These are phyloP conservation scores for Cryptus viduatorius DNA, from an alignment of 2,888 invertebrate genomes.

Conservation along the genomic window DNA sequence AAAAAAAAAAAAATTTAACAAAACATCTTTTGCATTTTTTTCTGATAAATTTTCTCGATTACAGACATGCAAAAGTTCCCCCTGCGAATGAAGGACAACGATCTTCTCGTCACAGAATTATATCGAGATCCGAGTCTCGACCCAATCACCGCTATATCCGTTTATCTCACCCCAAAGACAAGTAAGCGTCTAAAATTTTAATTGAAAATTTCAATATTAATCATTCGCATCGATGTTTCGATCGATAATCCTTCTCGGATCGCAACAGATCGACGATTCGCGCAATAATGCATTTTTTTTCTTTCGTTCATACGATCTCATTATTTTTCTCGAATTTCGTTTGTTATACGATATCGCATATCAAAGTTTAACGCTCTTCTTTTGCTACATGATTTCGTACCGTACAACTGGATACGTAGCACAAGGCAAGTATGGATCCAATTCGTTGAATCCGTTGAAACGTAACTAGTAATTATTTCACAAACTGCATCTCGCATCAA, in stretches of 20 bases:
- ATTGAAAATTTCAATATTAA: background rate
- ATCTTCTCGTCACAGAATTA: constrained; percentile 97
- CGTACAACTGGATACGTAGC: constrained; percentile 84
- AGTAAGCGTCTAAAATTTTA: constrained; percentile 88
- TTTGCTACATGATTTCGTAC: constrained; percentile 83
- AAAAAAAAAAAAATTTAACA: background rate
- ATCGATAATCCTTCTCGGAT: background rate
- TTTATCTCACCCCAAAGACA: constrained; percentile 99
- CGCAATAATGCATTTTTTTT: background rate
- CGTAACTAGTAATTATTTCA: constrained; percentile 20
- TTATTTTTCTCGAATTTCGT: background rate
- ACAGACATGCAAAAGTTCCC: constrained; percentile 99
- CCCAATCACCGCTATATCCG: constrained; percentile 98
- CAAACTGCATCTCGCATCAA: constrained; percentile 72
- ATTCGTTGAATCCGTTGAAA: constrained; percentile 61
- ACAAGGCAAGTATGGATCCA: constrained; percentile 83
- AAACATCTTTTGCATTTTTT: background rate
- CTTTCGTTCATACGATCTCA: background rate
- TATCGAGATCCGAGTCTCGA: constrained; percentile 98
- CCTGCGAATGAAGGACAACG: constrained; percentile 99
- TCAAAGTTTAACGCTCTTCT: constrained; percentile 72
- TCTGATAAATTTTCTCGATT: constrained; percentile 71
- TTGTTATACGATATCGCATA: constrained; percentile 33
- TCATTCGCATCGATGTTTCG: background rate
- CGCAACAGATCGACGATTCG: background rate